Conservation (phyloP, 2,888 invertebrate genomes). For the Aradus depressus region DNA sequence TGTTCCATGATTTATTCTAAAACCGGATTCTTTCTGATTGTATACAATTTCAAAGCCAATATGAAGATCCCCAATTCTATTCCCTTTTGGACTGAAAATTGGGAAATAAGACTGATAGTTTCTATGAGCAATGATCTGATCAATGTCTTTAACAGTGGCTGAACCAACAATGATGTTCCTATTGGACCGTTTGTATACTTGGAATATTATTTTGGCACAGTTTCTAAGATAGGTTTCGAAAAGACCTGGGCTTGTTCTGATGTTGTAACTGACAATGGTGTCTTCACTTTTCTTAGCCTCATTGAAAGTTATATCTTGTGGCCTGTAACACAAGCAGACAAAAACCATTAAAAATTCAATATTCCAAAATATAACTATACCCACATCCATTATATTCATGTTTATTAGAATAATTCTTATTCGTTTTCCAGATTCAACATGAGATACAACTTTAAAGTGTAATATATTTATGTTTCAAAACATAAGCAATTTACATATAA, state of each 20-base stretch:
- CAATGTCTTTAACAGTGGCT: constrained; percentile 29
- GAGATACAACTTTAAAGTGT: too few species aligned
- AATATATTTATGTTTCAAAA: too few species aligned
- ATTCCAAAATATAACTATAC: constrained; percentile 1
- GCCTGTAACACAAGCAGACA: constrained; percentile 32
- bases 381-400: too few species aligned
- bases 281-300: constrained; percentile 21
- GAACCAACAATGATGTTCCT: constrained; percentile 8
- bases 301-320: constrained; percentile 31
- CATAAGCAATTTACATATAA: too few species aligned
- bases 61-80: constrained; percentile 35
- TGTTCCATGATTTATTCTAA: not conserved
- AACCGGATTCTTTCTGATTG: not conserved
- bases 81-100: constrained; percentile 33
- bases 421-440: too few species aligned
- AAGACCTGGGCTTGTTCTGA: constrained; percentile 35
- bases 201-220: constrained; percentile 35
- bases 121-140: constrained; percentile 33
- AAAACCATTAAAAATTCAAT: not conserved
- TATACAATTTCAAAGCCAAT: constrained; percentile 33
- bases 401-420: too few species aligned
- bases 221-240: constrained; percentile 37
- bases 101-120: constrained; percentile 35
- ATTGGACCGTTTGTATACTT: constrained; percentile 30
- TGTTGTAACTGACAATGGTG: constrained; percentile 33